Conservation (phyloP, 1,140 invertebrate species). For the Fopius arisanus region DNA sequence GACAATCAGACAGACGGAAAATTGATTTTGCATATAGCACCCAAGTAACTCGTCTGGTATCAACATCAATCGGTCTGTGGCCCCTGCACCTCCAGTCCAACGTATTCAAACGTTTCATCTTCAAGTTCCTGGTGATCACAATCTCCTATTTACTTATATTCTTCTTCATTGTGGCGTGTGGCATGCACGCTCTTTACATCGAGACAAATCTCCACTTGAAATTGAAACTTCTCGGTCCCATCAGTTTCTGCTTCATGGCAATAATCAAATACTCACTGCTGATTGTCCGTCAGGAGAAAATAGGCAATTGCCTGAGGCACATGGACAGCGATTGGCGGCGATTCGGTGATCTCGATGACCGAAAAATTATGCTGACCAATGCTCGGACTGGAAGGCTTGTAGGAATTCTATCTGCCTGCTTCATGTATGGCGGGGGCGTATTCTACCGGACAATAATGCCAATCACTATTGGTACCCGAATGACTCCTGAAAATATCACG, state of each 20-base stretch:
- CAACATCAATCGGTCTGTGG: background rate
- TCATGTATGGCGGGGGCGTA: conserved; percentile 52
- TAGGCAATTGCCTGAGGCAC: background rate
- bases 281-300: background rate
- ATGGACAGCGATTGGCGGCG: conserved; percentile 11
- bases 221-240: background rate
- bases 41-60: background rate
- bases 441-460: conserved; percentile 52
- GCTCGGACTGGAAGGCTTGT: conserved; percentile 34
- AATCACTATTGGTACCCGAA: conserved; percentile 36
- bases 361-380: conserved; percentile 31
- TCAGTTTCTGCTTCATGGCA: background rate
- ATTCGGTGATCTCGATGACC: conserved; percentile 24
- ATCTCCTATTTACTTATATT: background rate
- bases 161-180: background rate
- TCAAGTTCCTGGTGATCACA: conserved; percentile 8
- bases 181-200: background rate
- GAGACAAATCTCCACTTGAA: background rate
- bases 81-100: background rate
- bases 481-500: conserved; percentile 16
- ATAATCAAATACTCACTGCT: background rate
- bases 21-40: background rate
- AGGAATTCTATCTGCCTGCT: conserved; percentile 34
- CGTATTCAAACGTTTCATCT: conserved; percentile 5
- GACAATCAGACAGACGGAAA: conserved; percentile 1